Evolutionary conservation across 2,797 vertebrate genomes (phyloP).

Genomic region (Xiphorhynchus erythropygius): DNA sequence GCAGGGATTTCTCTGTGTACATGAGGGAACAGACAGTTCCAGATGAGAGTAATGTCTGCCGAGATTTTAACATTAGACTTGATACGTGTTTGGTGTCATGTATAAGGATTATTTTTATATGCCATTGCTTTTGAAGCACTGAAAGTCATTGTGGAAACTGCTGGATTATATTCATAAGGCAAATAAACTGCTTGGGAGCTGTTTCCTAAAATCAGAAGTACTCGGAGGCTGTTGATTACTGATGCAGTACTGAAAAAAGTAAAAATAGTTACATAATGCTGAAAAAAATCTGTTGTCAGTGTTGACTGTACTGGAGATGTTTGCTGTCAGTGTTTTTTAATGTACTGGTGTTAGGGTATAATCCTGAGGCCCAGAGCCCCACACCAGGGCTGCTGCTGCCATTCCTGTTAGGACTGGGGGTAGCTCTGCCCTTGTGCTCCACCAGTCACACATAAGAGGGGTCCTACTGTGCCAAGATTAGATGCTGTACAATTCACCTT

Average conservation of each 20-base stretch:
- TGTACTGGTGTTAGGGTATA: neutral
- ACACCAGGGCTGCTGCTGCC: neutral
- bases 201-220: neutral
- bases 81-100: neutral
- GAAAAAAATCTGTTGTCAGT: neutral
- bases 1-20: neutral
- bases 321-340: neutral
- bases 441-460: neutral
- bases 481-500: neutral
- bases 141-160: neutral
- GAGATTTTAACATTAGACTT: neutral
- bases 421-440: neutral
- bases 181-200: neutral
- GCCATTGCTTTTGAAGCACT: neutral
- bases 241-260: neutral
- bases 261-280: neutral
- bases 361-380: neutral
- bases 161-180: neutral
- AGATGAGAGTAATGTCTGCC: neutral
- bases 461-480: neutral
- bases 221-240: neutral
- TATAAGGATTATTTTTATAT: neutral
- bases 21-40: neutral
- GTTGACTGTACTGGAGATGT: neutral
- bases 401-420: fast-evolving